Percentiles rank a stretch among this genome's conserved stretches.
These are phyloP conservation scores for Patella caerulea DNA, from an alignment of 2,888 invertebrate species.

Conservation along the genomic window DNA sequence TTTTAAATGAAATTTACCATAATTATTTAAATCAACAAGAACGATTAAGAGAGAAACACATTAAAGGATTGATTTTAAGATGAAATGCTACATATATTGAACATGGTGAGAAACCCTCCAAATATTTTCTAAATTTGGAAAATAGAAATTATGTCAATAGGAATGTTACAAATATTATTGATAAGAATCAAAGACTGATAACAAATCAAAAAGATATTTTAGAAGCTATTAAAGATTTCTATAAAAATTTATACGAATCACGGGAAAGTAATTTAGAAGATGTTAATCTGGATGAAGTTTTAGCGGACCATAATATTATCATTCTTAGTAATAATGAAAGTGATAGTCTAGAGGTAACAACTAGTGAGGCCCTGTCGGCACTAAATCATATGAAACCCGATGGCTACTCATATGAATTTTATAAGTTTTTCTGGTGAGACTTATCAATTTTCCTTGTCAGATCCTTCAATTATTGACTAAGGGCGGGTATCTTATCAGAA, in stretches of 20 bases:
- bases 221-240: background rate
- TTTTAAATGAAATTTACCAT: constrained; percentile 6
- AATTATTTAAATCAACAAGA: background rate
- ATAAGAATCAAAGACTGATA: background rate
- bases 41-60: background rate
- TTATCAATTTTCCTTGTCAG: too few relatives aligned
- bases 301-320: background rate
- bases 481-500: too few relatives aligned
- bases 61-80: background rate
- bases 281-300: background rate
- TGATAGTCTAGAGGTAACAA: background rate
- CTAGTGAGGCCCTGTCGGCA: background rate
- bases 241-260: background rate
- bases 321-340: background rate
- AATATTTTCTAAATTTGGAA: background rate
- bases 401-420: too few relatives aligned
- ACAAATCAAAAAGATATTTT: background rate
- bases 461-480: too few relatives aligned
- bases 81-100: background rate
- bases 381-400: background rate
- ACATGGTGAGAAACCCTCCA: background rate
- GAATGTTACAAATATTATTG: background rate
- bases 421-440: too few relatives aligned
- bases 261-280: background rate
- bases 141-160: constrained; percentile 1